A percentile compares a stretch with the other conserved stretches of the same genome.
These are phyloP conservation scores for Smittia aterrima DNA, from an alignment of 2,888 invertebrate genomes.

Conservation along the genomic window DNA sequence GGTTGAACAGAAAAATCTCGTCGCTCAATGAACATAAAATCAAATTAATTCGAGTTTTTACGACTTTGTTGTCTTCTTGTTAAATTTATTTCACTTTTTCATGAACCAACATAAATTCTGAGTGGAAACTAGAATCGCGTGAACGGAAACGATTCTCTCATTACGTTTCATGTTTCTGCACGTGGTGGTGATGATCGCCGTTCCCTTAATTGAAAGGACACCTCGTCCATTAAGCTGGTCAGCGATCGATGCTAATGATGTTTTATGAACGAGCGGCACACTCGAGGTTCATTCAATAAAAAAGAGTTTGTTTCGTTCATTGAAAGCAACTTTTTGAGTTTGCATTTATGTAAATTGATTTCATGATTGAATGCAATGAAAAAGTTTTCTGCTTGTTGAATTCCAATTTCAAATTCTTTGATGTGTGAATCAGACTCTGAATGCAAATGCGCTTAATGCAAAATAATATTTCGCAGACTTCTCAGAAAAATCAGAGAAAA, in stretches of 20 bases:
- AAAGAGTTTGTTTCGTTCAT: background rate
- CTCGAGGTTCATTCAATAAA: constrained; percentile 1
- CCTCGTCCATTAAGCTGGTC: background rate
- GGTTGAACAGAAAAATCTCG: too few relatives aligned
- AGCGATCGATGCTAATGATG: background rate
- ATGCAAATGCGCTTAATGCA: background rate
- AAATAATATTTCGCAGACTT: background rate
- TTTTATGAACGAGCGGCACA: background rate
- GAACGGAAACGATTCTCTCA: constrained; percentile 30
- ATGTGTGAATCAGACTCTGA: constrained; percentile 1
- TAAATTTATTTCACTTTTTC: too few relatives aligned
- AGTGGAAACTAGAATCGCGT: constrained; percentile 21
- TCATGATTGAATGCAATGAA: constrained; percentile 7
- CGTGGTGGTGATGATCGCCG: constrained; percentile 20
- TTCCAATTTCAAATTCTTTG: background rate
- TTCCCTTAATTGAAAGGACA: constrained; percentile 18
- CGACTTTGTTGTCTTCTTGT: too few relatives aligned
- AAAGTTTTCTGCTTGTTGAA: background rate
- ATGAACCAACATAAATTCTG: constrained; percentile 7
- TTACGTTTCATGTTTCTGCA: constrained; percentile 15
- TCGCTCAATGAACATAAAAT: too few relatives aligned
- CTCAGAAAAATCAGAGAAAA: background rate
- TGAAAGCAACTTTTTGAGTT: background rate
- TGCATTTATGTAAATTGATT: background rate
- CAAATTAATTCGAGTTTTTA: too few relatives aligned